Percentiles rank a stretch among this genome's conserved stretches.
These are phyloP conservation scores for Peromyscus aztecus DNA, from an alignment of 2,797 vertebrate species.

Conservation along the genomic window DNA sequence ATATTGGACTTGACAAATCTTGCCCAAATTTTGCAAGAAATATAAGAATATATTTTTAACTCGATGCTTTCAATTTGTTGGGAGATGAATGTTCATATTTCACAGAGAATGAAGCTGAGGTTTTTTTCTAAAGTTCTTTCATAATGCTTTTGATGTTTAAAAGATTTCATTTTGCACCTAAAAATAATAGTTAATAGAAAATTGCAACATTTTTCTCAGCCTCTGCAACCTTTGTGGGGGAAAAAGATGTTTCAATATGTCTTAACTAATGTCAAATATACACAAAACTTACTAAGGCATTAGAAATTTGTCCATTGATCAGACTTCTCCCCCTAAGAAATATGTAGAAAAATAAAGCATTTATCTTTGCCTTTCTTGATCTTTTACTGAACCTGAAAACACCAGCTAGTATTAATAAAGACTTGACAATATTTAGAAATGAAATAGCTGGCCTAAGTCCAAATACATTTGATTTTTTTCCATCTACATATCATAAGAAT, in stretches of 20 bases:
- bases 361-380: background rate
- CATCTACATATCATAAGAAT: constrained; percentile 57
- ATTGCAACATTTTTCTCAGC: background rate
- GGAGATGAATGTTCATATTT: background rate
- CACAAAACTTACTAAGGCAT: background rate
- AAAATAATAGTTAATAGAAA: background rate
- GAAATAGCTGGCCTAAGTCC: background rate
- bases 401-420: constrained; percentile 15
- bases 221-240: background rate
- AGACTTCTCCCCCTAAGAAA: background rate
- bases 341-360: background rate
- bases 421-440: constrained; percentile 50
- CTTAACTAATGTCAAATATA: constrained; percentile 13
- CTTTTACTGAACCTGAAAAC: constrained; percentile 30
- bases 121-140: constrained; percentile 21
- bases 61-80: background rate
- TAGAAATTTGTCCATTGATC: background rate
- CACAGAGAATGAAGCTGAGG: background rate
- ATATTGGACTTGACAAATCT: constrained; percentile 24
- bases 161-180: constrained; percentile 22
- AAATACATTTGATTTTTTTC: constrained; percentile 53
- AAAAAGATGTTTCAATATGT: background rate
- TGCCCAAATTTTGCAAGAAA: constrained; percentile 49
- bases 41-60: background rate
- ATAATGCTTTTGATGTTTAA: background rate